Evolutionary conservation across 2,888 invertebrate genomes (phyloP).

Genomic region (Hypomecis punctinalis): DNA sequence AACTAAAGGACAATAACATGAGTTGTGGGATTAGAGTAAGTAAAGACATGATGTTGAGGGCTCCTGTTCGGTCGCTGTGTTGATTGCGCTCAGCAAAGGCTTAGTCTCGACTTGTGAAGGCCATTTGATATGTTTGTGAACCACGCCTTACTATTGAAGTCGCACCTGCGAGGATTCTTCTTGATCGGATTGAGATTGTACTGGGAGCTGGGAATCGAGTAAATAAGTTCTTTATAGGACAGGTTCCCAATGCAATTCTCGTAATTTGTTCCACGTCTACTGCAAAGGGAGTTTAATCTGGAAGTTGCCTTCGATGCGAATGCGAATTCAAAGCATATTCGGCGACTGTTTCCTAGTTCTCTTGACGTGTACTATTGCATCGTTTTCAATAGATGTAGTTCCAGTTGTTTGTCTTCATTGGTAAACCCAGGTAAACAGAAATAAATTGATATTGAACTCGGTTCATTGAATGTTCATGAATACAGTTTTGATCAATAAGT

Average conservation of each 20-base stretch:
- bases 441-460: too few relatives aligned
- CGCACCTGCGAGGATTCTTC: slow-evolving; percentile 36
- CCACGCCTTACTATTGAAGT: slow-evolving; percentile 32
- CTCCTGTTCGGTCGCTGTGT: slow-evolving; percentile 53
- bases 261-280: slow-evolving; percentile 21
- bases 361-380: too few relatives aligned
- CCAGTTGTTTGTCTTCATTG: too few relatives aligned
- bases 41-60: slow-evolving; percentile 63
- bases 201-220: slow-evolving; percentile 57
- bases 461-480: too few relatives aligned
- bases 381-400: too few relatives aligned
- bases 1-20: slow-evolving; percentile 57
- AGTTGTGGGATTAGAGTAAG: slow-evolving; percentile 65
- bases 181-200: slow-evolving; percentile 54
- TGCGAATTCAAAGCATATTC: neutral
- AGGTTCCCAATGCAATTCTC: slow-evolving; percentile 25
- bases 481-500: too few relatives aligned
- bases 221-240: slow-evolving; percentile 38
- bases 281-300: slow-evolving; percentile 11
- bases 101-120: slow-evolving; percentile 39
- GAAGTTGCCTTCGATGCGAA: slow-evolving; percentile 2
- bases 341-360: slow-evolving; percentile 3
- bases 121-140: slow-evolving; percentile 50
- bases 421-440: too few relatives aligned
- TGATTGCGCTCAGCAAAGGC: slow-evolving; percentile 25